Evolutionary conservation across 2,113 vertebrate genomes (phyloP).

Genomic region (Oryzias woworae): DNA sequence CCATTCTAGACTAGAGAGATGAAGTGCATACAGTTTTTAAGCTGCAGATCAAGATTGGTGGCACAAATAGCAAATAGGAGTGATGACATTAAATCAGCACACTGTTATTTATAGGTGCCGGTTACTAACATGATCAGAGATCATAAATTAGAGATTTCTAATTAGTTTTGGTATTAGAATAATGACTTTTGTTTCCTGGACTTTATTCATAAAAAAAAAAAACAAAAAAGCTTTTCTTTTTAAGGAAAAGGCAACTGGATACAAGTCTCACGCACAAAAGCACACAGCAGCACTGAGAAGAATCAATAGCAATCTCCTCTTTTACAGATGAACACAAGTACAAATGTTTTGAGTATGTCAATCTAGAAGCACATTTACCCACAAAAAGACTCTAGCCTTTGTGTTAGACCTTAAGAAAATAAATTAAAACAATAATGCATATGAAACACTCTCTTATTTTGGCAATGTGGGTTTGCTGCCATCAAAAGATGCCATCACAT

Average conservation of each 20-base stretch:
- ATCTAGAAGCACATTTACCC: neutral
- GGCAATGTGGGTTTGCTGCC: no score
- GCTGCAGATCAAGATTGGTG: neutral
- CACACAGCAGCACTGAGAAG: constrained; percentile 11
- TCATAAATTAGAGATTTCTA: neutral
- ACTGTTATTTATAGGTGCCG: neutral
- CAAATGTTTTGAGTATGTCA: constrained; percentile 11
- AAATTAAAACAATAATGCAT: no score
- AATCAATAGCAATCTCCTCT: constrained; percentile 40
- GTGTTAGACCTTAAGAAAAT: no score
- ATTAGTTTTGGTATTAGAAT: neutral
- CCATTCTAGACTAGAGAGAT: constrained; percentile 1
- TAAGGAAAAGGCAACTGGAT: constrained; percentile 9
- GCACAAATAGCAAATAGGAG: neutral
- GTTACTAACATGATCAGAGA: constrained; percentile 1
- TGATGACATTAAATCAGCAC: neutral
- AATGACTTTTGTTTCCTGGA: neutral
- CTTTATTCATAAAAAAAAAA: constrained; percentile 17
- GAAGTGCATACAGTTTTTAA: constrained; percentile 7
- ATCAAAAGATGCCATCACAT: no score
- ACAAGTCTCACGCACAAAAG: constrained; percentile 14
- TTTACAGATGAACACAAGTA: constrained; percentile 24
- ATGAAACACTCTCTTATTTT: no score
- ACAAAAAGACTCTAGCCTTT: no score
- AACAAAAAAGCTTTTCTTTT: constrained; percentile 14